These are phyloP conservation scores for Leptinotarsa haldemani DNA, from an alignment of 2,888 invertebrate genomes.

Conservation along the genomic window DNA sequence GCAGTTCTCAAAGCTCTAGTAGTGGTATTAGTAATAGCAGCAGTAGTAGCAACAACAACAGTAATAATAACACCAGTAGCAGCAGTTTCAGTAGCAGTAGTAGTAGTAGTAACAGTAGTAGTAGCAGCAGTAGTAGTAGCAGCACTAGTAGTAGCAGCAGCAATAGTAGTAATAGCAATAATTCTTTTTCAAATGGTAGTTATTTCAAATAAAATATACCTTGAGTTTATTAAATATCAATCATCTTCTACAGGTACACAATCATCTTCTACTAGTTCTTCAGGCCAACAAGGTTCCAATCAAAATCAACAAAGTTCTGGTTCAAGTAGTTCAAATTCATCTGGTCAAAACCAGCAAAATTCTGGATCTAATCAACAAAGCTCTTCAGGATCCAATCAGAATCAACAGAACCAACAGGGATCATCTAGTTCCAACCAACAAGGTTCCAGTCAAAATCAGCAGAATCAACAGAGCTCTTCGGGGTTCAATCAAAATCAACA, in stretches of 20 bases:
- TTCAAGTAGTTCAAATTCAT: constrained; percentile 18
- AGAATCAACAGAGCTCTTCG: background rate
- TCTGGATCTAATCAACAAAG: constrained; percentile 39
- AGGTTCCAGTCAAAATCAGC: constrained; percentile 33
- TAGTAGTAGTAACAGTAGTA: constrained; percentile 14
- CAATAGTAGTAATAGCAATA: constrained; percentile 29
- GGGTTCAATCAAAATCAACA: constrained; percentile 22
- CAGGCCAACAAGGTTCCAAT: constrained; percentile 40
- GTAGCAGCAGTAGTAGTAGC: background rate
- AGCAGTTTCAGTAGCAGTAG: constrained; percentile 16
- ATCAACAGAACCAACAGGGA: constrained; percentile 35
- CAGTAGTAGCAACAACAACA: constrained; percentile 26
- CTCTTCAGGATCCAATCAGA: constrained; percentile 33
- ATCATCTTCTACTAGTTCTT: constrained; percentile 1
- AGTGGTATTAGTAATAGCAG: constrained; percentile 25
- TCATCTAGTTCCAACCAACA: constrained; percentile 33
- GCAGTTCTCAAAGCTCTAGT: constrained; percentile 39
- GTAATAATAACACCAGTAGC: constrained; percentile 19
- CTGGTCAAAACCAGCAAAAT: constrained; percentile 41
- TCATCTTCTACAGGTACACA: constrained; percentile 21
- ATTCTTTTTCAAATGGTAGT: constrained; percentile 23
- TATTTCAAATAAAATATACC: constrained; percentile 18
- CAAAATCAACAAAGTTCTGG: constrained; percentile 42
- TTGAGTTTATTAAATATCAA: constrained; percentile 33
- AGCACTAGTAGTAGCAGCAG: constrained; percentile 6